phyloP scores from a whole-genome alignment of 2,888 invertebrate species.

The Polietes domitor region DNA sequence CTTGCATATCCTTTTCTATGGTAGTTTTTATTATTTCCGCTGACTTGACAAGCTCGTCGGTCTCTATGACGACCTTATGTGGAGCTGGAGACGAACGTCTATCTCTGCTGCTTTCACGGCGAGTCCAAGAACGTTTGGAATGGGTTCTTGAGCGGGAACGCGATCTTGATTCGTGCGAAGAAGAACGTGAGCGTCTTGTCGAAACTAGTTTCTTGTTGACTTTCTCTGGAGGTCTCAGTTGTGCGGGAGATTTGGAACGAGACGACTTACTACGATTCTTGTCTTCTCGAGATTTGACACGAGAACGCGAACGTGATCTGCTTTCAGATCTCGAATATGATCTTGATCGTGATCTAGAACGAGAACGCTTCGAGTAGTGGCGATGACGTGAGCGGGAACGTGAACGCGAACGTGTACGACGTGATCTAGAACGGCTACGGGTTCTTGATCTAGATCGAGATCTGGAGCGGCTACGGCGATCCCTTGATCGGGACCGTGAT shows the following conservation, averaged over 20 bases:
- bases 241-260: constrained; percentile 62
- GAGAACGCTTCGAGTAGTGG: constrained; percentile 68
- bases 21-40: constrained; percentile 78
- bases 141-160: constrained; percentile 61
- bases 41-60: constrained; percentile 76
- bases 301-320: constrained; percentile 66
- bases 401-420: constrained; percentile 74
- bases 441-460: constrained; percentile 67
- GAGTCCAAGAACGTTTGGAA: constrained; percentile 68
- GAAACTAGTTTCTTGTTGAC: constrained; percentile 77
- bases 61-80: constrained; percentile 72
- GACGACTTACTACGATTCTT: constrained; percentile 59
- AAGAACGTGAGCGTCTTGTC: constrained; percentile 77
- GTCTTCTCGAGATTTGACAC: constrained; percentile 62
- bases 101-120: constrained; percentile 69
- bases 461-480: constrained; percentile 57
- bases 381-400: constrained; percentile 75
- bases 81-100: constrained; percentile 65
- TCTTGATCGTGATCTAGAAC: constrained; percentile 70
- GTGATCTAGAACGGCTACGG: constrained; percentile 66
- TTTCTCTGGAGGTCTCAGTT: constrained; percentile 68
- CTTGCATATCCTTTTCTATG: constrained; percentile 76
- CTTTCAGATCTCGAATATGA: constrained; percentile 68
- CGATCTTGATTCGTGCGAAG: constrained; percentile 71
- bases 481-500: constrained; percentile 68